phyloP scores from a whole-genome alignment of 2,113 vertebrate species.

The Syngnathoides biaculeatus region DNA sequence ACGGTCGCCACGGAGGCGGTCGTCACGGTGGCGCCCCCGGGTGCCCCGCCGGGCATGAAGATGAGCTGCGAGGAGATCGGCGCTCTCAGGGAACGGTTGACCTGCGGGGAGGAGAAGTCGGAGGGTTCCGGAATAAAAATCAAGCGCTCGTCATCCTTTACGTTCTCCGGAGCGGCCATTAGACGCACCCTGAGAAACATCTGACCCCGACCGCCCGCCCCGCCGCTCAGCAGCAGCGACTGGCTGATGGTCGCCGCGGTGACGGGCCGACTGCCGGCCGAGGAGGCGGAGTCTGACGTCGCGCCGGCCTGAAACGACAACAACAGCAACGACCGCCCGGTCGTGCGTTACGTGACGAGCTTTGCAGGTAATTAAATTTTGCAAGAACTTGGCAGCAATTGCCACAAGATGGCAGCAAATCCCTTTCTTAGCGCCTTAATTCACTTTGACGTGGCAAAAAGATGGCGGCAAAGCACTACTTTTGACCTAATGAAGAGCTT shows the following conservation, averaged over 20 bases:
- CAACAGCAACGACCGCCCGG: not conserved
- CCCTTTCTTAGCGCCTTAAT: no score
- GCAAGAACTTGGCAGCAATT: no score
- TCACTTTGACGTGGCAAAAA: no score
- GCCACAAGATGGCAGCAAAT: no score
- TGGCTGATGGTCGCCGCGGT: constrained; percentile 84
- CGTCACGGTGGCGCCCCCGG: constrained; percentile 77
- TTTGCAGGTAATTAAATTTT: no score
- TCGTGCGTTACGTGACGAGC: not conserved
- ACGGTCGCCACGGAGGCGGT: constrained; percentile 60
- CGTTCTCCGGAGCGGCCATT: not conserved
- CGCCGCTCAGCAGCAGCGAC: constrained; percentile 88
- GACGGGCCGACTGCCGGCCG: constrained; percentile 64
- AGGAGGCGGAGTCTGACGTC: constrained; percentile 59
- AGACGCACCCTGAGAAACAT: constrained; percentile 91
- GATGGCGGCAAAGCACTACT: no score
- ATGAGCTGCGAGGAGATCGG: constrained; percentile 94
- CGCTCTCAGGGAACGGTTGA: constrained; percentile 76
- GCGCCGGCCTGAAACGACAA: constrained; percentile 50
- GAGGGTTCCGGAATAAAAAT: not conserved
- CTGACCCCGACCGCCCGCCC: constrained; percentile 84
- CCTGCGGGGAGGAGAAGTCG: constrained; percentile 43
- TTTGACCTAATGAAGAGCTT: no score
- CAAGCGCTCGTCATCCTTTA: not conserved
- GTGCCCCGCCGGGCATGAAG: constrained; percentile 89